Evolutionary conservation across 2,113 vertebrate genomes (phyloP), one percentile per base, ranked within the genome.

Genomic region (Phylloscopus trochiloides): DNA sequence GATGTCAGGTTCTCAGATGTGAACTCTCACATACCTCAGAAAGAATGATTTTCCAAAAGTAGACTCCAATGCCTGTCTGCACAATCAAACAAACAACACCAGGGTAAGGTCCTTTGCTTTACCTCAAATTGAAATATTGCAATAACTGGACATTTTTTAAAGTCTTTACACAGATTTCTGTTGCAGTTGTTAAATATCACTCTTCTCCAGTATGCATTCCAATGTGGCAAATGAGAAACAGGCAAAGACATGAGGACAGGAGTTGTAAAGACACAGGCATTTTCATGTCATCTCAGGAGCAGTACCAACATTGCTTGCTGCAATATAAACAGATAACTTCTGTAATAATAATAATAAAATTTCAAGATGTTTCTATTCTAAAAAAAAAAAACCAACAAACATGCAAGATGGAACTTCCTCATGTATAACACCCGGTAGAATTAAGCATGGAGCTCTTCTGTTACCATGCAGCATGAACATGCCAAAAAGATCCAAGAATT

Each of bases 341-440:
- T 74, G 18, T 63, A 96, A 79, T 79, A 90, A 88, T 70, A 93
- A 95, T 70, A 93, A 95, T 83, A 82, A 88, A 92, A 86, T 54
- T 62, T 83, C 85, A 73, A 76, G 55, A 90, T 83, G 85, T 77
- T 94, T 86, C 48, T 90, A 48, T 59, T 91, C 34, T 38, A 62
- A 90, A 88, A 94, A 91, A 79, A 2, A 36, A 36, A 36, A 36
- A 36, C 7, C 7, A 34, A 34, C 10, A 94, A 90, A 94, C 51
- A 91, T 71, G 47, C 40, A 86, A 52, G 71, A 93, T 82, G 74
- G 85, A 93, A 96, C 73, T 95, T 96, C 93, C 82, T 94, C 48
- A 34, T 84, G 78, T 83, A 76, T 65, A 92, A 91, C 84, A 92
- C 80, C 85, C 92, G 88, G 79, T 74, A 77, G 89, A 94, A 95